Evolutionary conservation across 2,113 vertebrate species (phyloP), one percentile per base, ranked within the genome.

Genomic region (Hymenochirus boettgeri): DNA sequence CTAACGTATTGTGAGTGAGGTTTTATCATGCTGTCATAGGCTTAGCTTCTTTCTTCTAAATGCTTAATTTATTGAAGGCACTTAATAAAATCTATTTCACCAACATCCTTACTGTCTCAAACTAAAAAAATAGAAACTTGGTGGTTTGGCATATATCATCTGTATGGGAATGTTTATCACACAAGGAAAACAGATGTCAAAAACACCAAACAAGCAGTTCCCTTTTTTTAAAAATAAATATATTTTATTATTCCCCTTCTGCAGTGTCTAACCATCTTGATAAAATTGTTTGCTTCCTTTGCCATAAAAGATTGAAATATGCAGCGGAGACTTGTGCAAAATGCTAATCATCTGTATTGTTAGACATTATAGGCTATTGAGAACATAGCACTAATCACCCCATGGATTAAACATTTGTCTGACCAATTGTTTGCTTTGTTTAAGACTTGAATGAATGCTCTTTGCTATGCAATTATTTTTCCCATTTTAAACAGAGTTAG

Each of bases 101-200:
- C 77, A 75, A n/a, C n/a, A 75, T 72, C 37, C 55, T 65, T 52
- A 60, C 21, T 69, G 27, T 63, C 51, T 65, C 11, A 33, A 37
- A n/a, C n/a, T 29, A 51, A 10, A n/a, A 69, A 73, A 72, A 67
- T 3, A 24, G 52, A 15, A 62, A 58, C 46, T 73, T 70, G 11
- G 35, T 65, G 58, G 70, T 76, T 62, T 71, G 66, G 61, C 35
- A 59, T 72, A 73, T 79, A 76, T 75, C 62, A 74, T 52, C 76
- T 76, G 73, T 65, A 76, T 74, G 67, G 62, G 45, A 80, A 71
- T 39, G 71, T n/a, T 76, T 79, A 76, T 76, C 27, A 0, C 59
- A 61, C 72, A 77, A n/a, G n/a, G n/a, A 59, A 64, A 58, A 53
- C 69, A 8, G 79, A 78, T 77, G 62, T 33, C 70, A 76, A 45